Evolutionary conservation across 2,888 invertebrate genomes (phyloP).

Genomic region (Acanthosepion pharaonis): DNA sequence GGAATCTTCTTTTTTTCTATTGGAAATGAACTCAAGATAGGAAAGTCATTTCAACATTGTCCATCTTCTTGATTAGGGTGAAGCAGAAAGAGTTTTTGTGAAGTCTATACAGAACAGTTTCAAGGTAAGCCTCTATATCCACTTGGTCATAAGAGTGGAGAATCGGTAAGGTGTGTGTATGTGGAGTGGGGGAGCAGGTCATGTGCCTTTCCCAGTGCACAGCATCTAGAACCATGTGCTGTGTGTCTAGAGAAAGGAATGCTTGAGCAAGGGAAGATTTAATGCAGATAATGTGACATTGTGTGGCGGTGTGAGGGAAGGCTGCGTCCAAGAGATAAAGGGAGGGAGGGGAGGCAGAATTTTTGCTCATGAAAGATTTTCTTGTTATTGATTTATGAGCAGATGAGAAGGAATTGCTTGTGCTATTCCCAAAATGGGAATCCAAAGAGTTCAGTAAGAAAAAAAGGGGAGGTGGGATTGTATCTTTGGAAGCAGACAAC

Average conservation of each 20-base stretch:
- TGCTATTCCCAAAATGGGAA: background rate
- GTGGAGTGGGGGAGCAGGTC: background rate
- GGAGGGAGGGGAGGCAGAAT: background rate
- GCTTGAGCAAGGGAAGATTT: background rate
- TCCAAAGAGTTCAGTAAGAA: background rate
- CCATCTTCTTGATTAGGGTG: background rate
- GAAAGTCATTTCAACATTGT: constrained; percentile 12
- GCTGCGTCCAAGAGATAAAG: background rate
- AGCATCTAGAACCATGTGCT: background rate
- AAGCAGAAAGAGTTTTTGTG: background rate
- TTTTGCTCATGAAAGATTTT: background rate
- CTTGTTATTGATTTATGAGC: constrained; percentile 33
- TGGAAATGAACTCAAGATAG: background rate
- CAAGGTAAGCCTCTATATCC: background rate
- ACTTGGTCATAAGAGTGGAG: background rate
- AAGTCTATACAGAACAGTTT: background rate
- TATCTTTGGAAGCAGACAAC: background rate
- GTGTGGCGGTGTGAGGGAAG: background rate
- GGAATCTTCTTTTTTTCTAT: background rate
- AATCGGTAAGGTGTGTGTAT: too few relatives aligned
- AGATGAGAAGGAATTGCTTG: background rate
- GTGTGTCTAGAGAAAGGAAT: background rate
- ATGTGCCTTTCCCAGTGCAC: background rate
- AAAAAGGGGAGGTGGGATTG: background rate
- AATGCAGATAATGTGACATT: background rate